Evolutionary conservation across 2,113 vertebrate species (phyloP).

Genomic region (Ptyas mucosa): DNA sequence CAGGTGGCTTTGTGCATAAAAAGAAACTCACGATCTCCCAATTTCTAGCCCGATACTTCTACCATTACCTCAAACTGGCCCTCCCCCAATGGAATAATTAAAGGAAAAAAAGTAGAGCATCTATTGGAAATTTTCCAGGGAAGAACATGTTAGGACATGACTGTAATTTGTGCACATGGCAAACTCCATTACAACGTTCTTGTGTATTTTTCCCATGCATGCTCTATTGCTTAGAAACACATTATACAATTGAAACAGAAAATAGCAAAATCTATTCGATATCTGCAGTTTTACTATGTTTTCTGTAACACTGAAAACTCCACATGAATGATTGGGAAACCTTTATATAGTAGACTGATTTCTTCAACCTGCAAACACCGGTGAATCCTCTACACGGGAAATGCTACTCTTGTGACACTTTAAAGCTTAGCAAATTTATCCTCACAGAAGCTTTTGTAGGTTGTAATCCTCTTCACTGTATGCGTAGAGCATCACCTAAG

Average conservation of each 20-base stretch:
- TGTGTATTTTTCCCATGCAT: not conserved
- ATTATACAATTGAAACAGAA: not conserved
- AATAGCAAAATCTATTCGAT: not conserved
- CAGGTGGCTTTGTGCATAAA: not conserved
- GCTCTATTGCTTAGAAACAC: not conserved
- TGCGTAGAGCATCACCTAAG: not conserved
- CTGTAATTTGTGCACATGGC: not conserved
- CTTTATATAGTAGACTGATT: not conserved
- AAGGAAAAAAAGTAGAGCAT: not conserved
- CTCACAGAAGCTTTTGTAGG: not conserved
- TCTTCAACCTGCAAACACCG: not conserved
- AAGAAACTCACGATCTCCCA: not conserved
- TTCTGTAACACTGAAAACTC: not conserved
- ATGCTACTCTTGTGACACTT: not conserved
- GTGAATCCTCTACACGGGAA: not conserved
- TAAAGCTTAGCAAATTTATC: not conserved
- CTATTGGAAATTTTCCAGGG: not conserved
- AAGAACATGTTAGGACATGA: not conserved
- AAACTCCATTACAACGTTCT: not conserved
- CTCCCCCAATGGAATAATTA: not conserved
- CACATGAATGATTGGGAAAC: not conserved
- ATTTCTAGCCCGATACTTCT: not conserved
- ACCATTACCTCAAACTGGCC: not conserved
- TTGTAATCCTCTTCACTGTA: not conserved
- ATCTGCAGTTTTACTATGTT: not conserved